Evolutionary conservation across 2,888 invertebrate genomes (phyloP).

Genomic region (Stenolophus ochropezus): DNA sequence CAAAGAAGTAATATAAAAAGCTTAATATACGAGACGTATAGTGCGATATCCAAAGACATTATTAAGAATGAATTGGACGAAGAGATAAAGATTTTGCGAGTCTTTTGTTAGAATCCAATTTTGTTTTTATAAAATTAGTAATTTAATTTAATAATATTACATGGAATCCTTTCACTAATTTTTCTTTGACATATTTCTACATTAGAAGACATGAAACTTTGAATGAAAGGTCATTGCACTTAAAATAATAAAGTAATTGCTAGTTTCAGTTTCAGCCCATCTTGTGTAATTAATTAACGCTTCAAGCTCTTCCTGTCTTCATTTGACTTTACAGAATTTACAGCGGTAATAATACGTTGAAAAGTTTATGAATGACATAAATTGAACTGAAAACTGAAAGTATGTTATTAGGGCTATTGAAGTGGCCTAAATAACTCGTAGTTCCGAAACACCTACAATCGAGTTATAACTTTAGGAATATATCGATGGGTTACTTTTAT

Average conservation of each 20-base stretch:
- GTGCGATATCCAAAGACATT: background rate
- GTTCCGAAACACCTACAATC: background rate
- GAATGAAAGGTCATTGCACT: too few relatives aligned
- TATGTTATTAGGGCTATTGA: background rate
- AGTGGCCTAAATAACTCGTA: background rate
- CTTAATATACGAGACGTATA: background rate
- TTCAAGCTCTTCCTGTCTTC: background rate
- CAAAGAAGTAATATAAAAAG: background rate
- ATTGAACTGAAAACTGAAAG: background rate
- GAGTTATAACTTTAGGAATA: background rate
- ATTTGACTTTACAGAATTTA: background rate
- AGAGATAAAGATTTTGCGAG: background rate
- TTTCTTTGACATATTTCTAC: too few relatives aligned
- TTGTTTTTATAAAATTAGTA: too few relatives aligned
- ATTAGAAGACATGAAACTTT: too few relatives aligned
- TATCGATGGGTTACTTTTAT: background rate
- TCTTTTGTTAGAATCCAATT: too few relatives aligned
- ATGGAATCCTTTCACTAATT: too few relatives aligned
- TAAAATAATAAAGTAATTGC: too few relatives aligned
- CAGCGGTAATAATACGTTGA: background rate
- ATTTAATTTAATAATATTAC: too few relatives aligned
- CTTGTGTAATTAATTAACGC: background rate
- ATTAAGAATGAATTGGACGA: background rate
- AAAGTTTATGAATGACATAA: background rate
- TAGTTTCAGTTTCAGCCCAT: background rate